These are phyloP conservation scores for Kryptopterus vitreolus DNA, from an alignment of 2,797 vertebrate species.

Conservation along the genomic window DNA sequence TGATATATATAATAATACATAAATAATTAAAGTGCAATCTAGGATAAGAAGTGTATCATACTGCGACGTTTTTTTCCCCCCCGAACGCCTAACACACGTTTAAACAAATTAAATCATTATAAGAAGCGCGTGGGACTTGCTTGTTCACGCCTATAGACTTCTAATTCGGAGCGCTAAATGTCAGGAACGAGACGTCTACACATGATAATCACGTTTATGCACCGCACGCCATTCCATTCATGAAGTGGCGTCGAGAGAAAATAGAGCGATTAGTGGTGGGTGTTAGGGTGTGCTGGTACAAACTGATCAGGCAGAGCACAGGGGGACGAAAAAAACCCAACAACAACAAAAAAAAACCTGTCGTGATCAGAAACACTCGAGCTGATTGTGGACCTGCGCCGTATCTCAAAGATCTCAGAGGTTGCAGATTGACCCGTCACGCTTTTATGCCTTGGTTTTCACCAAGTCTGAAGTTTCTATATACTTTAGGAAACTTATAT, in stretches of 20 bases:
- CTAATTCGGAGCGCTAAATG: not conserved
- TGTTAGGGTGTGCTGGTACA: not conserved
- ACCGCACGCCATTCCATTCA: not conserved
- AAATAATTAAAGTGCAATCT: slow-evolving; percentile 7
- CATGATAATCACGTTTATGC: not conserved
- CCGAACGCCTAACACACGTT: not conserved
- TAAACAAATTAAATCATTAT: not conserved
- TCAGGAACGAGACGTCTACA: not conserved
- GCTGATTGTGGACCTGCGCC: not conserved
- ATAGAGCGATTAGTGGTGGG: not conserved
- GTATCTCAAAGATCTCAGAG: not conserved
- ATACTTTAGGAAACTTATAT: too few relatives aligned
- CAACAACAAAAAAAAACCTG: not conserved
- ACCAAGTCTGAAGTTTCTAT: too few relatives aligned
- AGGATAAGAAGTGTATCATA: not conserved
- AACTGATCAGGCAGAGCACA: not conserved
- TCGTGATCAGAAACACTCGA: not conserved
- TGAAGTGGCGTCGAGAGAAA: not conserved
- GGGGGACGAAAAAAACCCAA: not conserved
- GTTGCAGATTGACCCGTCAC: not conserved
- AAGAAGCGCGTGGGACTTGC: not conserved
- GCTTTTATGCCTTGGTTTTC: not conserved
- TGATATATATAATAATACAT: too few relatives aligned
- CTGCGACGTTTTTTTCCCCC: not conserved
- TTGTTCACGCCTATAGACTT: not conserved